Evolutionary conservation across 2,797 vertebrate species (phyloP).

Genomic region (Lepilemur ruficaudatus): DNA sequence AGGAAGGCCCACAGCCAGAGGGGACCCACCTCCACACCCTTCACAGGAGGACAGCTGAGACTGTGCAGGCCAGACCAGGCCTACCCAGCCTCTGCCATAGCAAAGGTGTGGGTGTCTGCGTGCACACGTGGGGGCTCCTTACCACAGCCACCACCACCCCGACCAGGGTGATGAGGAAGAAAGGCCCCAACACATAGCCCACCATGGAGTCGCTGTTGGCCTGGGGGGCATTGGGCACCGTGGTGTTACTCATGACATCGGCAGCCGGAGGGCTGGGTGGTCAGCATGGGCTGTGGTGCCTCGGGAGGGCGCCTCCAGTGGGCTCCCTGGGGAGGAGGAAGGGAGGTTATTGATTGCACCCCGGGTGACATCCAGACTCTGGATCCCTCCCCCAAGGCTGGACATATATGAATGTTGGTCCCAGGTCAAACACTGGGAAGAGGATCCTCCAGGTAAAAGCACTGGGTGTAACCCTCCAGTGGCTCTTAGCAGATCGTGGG

Average conservation of each 20-base stretch:
- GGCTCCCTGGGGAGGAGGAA: slow-evolving; percentile 72
- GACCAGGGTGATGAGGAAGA: slow-evolving; percentile 92
- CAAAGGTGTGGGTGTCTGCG: background rate
- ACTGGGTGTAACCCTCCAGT: background rate
- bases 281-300: slow-evolving; percentile 69
- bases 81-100: background rate
- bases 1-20: background rate
- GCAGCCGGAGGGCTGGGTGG: background rate
- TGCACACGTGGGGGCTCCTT: slow-evolving; percentile 73
- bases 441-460: background rate
- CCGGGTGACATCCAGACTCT: background rate
- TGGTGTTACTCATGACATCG: slow-evolving; percentile 90
- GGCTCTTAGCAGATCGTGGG: background rate
- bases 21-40: background rate
- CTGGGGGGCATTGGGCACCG: slow-evolving; percentile 85
- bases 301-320: slow-evolving; percentile 63
- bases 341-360: background rate
- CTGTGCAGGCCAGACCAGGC: background rate
- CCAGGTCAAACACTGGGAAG: background rate
- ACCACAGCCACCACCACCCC: slow-evolving; percentile 93
- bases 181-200: slow-evolving; percentile 92
- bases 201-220: slow-evolving; percentile 87
- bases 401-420: background rate
- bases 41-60: background rate
- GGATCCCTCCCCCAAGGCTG: background rate